Evolutionary conservation across 64 coral and sea anemone genomes (phyloP).

Genomic region (Montipora efflorescens): DNA sequence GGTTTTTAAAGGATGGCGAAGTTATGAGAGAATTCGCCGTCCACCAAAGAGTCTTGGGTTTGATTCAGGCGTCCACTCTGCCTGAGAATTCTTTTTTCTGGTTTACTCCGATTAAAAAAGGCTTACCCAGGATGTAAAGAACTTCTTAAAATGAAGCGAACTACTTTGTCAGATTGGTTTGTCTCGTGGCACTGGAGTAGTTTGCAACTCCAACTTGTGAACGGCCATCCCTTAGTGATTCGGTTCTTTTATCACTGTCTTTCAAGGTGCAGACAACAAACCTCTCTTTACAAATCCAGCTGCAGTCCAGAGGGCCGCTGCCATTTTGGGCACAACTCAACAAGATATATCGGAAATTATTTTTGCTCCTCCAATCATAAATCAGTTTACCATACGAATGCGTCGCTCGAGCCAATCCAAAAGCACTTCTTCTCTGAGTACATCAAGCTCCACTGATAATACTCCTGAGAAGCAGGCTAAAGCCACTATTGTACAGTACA

Average conservation of each 20-base stretch:
- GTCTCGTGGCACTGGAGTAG: neutral
- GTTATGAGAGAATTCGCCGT: too few relatives aligned
- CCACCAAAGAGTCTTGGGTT: too few relatives aligned
- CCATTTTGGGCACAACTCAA: conserved; percentile 78
- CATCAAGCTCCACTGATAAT: conserved; percentile 52
- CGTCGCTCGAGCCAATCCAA: conserved; percentile 56
- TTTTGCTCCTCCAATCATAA: conserved; percentile 95
- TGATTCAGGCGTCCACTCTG: too few relatives aligned
- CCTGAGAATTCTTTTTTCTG: too few relatives aligned
- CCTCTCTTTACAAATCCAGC: conserved; percentile 97
- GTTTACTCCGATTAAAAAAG: too few relatives aligned
- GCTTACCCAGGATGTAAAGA: neutral
- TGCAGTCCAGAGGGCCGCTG: conserved; percentile 86
- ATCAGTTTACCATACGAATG: conserved; percentile 90
- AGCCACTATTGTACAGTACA: conserved; percentile 66
- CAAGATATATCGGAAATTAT: conserved; percentile 95
- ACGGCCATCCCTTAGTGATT: neutral
- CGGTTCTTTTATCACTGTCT: neutral
- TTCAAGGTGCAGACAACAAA: conserved; percentile 92
- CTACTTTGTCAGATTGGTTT: neutral
- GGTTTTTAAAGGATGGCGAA: too few relatives aligned
- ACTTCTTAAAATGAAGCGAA: neutral
- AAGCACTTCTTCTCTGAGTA: conserved; percentile 48
- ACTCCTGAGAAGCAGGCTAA: conserved; percentile 80
- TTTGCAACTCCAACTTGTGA: neutral